phyloP scores from a whole-genome alignment of 2,888 invertebrate genomes.

The Cylloceria caligata region DNA sequence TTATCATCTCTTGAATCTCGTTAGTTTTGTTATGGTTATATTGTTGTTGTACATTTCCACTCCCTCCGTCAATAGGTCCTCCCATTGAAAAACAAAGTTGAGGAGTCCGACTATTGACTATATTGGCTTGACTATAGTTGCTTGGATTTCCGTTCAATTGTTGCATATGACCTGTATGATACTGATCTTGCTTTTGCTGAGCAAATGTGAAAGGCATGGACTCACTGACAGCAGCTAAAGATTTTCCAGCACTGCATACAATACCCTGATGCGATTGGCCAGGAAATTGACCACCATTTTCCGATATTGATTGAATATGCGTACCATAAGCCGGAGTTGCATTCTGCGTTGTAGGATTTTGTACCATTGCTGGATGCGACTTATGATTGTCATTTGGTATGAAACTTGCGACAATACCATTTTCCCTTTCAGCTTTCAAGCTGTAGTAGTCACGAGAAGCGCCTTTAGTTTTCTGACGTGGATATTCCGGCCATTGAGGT shows the following conservation, averaged over 20 bases:
- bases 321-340: background rate
- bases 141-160: conserved; percentile 64
- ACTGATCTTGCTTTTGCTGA: conserved; percentile 32
- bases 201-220: conserved; percentile 9
- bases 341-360: background rate
- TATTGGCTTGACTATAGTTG: conserved; percentile 25
- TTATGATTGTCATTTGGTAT: conserved; percentile 26
- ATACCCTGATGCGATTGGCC: background rate
- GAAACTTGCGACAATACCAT: conserved; percentile 55
- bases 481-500: conserved; percentile 49
- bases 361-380: conserved; percentile 2
- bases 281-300: background rate
- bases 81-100: background rate
- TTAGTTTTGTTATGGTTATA: conserved; percentile 11
- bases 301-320: background rate
- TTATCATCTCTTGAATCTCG: conserved; percentile 72
- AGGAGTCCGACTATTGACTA: background rate
- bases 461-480: conserved; percentile 34
- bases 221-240: background rate
- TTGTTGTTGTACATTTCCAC: conserved; percentile 43
- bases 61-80: background rate
- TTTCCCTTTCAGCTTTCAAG: conserved; percentile 72
- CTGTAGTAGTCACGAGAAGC: conserved; percentile 52
- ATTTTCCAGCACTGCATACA: conserved; percentile 45
- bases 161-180: conserved; percentile 67